A percentile compares a stretch with the other conserved stretches of the same genome.
Evolutionary conservation across 2,888 invertebrate genomes (phyloP).

Genomic region (Scrobipalpa atriplicella): DNA sequence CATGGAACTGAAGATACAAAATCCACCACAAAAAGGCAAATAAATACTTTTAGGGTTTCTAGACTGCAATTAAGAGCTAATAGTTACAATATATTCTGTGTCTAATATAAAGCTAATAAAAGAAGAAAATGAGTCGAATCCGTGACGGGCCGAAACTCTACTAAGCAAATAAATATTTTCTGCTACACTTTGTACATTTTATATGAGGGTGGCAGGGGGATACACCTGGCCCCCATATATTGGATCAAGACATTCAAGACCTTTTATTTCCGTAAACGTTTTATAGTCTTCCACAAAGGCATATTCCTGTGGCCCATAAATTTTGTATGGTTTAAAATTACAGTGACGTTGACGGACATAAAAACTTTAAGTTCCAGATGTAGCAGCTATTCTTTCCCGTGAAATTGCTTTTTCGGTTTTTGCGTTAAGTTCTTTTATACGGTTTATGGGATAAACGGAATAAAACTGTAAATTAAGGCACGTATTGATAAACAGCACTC

Average conservation of each 20-base stretch:
- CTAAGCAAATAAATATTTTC: not conserved
- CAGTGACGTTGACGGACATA: not conserved
- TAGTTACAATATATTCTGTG: no score
- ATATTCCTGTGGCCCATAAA: constrained; percentile 14
- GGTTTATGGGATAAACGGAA: not conserved
- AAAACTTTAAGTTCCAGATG: constrained; percentile 11
- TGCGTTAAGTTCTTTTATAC: not conserved
- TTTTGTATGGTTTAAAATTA: constrained; percentile 23
- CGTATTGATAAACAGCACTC: not conserved
- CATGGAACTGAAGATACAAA: no score
- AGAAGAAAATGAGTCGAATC: no score
- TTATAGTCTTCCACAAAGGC: constrained; percentile 17
- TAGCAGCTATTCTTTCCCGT: not conserved
- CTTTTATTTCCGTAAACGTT: constrained; percentile 24
- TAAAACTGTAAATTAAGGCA: not conserved
- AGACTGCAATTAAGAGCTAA: no score
- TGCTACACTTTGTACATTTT: not conserved
- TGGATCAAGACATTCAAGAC: constrained; percentile 1
- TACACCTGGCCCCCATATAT: constrained; percentile 19
- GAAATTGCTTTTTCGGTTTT: not conserved
- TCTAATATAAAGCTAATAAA: no score
- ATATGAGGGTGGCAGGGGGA: not conserved
- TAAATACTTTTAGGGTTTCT: no score
- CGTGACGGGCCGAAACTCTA: no score
- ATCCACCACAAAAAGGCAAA: no score